These are phyloP conservation scores for Leptothorax acervorum DNA, from an alignment of 2,888 invertebrate genomes.

Conservation along the genomic window DNA sequence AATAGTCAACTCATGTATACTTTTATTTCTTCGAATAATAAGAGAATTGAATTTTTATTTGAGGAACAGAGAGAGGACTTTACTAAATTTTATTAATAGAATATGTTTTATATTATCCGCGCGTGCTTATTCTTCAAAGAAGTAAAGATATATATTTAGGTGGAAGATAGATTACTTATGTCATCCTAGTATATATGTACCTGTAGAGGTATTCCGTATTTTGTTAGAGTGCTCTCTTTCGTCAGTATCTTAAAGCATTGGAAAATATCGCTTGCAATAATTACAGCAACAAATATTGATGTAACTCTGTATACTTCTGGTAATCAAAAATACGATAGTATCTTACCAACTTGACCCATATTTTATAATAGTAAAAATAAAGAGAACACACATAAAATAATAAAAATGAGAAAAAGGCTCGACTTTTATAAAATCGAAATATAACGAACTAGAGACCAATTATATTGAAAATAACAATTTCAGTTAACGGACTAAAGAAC, in stretches of 20 bases:
- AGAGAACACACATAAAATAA: neutral
- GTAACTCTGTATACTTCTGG: conserved; percentile 1
- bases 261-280: conserved; percentile 17
- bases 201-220: conserved; percentile 39
- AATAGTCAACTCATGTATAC: conserved; percentile 4
- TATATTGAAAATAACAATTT: conserved; percentile 21
- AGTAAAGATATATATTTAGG: conserved; percentile 27
- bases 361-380: conserved; percentile 2
- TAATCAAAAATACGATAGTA: conserved; percentile 5
- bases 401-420: neutral
- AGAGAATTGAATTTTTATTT: neutral
- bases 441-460: neutral
- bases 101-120: neutral
- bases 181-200: conserved; percentile 26
- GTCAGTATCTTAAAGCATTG: conserved; percentile 3
- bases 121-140: conserved; percentile 5
- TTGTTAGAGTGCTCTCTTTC: conserved; percentile 8
- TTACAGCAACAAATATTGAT: conserved; percentile 34
- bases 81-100: neutral
- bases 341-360: neutral
- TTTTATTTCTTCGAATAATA: conserved; percentile 32
- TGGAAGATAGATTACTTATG: conserved; percentile 15
- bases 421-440: neutral
- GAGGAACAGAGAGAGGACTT: neutral
- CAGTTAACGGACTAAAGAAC: neutral